Evolutionary conservation across 2,113 vertebrate species (phyloP), one percentile per base, ranked within the genome.

Genomic region (Misgurnus anguillicaudatus): DNA sequence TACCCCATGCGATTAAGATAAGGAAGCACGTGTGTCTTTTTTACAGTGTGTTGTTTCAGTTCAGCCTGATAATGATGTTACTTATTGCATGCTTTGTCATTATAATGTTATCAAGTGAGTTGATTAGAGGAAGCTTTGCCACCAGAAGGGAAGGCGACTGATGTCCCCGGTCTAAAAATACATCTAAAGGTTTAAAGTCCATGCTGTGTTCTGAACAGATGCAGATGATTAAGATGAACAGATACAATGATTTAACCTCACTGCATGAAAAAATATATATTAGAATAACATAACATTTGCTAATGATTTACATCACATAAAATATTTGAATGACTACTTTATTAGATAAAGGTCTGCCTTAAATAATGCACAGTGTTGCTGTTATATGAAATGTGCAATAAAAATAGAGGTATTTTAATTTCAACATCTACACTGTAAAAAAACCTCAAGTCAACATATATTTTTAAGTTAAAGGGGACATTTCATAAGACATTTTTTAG

Each of bases 51-150:
- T 62, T 62, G 3, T 62, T 24, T 5, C 36, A 9, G 5, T 11
- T 73, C 65, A 19, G 39, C 14, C 48, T 60, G 66, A 78, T 78
- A 70, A 68, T 68, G 13, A 31, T n/a, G 2, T 68, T 13, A 60
- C 4, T 3, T 31, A 55, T 68, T 19, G 9, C 51, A 36, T 10
- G 21, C 55, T 31, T 19, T 45, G 90, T 31, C 57, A 47, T 71
- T 1, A 90, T 91, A 72, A 78, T 61, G 58, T 58, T 45, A 69
- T 69, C 77, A 38, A 19, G 9, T 13, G 38, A 36, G 21, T 73
- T 45, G 70, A 61, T 66, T 31, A 61, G 16, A 68, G 2, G 65
- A 41, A 47, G 36, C 36, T n/a, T 41, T 38, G 51, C 36, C 16
- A n/a, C 31, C 9, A 6, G 31, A 36, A 41, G 48, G 13, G 17